Evolutionary conservation across 2,888 invertebrate genomes (phyloP).

Genomic region (Drosophila differens): DNA sequence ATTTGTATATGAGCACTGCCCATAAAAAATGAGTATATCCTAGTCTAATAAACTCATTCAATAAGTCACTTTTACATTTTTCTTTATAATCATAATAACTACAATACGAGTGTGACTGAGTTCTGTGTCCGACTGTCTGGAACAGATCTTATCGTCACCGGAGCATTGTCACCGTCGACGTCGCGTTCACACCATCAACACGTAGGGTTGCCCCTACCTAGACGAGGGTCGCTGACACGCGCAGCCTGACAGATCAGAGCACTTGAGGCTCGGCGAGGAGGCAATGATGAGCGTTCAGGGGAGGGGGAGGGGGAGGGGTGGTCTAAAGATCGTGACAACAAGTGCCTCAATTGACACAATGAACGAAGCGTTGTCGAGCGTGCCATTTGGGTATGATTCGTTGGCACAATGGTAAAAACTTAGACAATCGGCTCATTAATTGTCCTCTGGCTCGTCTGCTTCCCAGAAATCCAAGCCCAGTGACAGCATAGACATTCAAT

Average conservation of each 20-base stretch:
- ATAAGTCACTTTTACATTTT: background rate
- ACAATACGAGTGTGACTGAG: slow-evolving; percentile 1
- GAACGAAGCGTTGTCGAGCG: slow-evolving; percentile 14
- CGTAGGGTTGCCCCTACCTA: slow-evolving; percentile 42
- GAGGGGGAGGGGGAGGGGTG: background rate
- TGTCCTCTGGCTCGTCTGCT: slow-evolving; percentile 26
- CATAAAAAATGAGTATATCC: background rate
- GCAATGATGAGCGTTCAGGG: background rate
- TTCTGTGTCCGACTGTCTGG: background rate
- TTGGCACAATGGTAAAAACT: slow-evolving; percentile 20
- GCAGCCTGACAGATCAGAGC: slow-evolving; percentile 32
- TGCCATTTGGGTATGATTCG: slow-evolving; percentile 7
- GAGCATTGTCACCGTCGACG: slow-evolving; percentile 43
- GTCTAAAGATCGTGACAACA: slow-evolving; percentile 59
- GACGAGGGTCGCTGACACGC: slow-evolving; percentile 66
- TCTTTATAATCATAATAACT: slow-evolving; percentile 22
- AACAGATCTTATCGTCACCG: slow-evolving; percentile 55
- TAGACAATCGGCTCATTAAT: slow-evolving; percentile 38
- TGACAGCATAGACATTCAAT: background rate
- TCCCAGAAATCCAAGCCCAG: slow-evolving; percentile 31
- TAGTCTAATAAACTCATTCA: background rate
- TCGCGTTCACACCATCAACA: slow-evolving; percentile 59
- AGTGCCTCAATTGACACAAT: slow-evolving; percentile 59
- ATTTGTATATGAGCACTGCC: background rate
- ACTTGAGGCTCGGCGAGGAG: background rate